Evolutionary conservation across 2,888 invertebrate genomes (phyloP), one percentile per base, ranked within the genome.

Genomic region (Neocrepidodera transversa): DNA sequence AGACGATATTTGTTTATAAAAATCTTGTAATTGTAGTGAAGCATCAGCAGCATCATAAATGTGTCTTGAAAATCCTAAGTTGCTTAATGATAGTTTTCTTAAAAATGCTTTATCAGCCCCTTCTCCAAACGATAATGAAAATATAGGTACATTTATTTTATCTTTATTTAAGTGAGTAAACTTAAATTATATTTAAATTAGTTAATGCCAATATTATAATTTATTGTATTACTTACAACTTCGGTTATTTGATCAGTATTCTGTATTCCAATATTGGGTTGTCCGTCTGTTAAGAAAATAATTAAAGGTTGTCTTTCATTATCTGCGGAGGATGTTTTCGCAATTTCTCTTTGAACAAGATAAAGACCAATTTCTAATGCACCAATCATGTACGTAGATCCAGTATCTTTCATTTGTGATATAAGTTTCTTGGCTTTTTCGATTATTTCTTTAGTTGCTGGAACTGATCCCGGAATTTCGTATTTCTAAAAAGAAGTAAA

Each of bases 31-130:
- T 74, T 89, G 89, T 35, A 85, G 76, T 56, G 84, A 82, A 1
- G 88, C 86, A 74, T 88, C 88, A 0, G 86, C 80, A 18, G 84
- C 86, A 72, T 86, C 87, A 77, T 88, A 88, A 65, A 90, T 88
- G 74, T 86, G 85, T 1, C 87, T 79, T 69, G 86, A 84, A 75
- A 87, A 86, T 1, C 88, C 90, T 7, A 80, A 80, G 76, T 87
- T 88, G 58, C 84, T 81, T 2, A 84, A 78, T 0, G 88, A 84
- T 36, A 90, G 71, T 71, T 84, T 84, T 68, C 85, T 84, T 14
- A 90, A 76, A 75, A 89, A 86, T 16, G 81, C 76, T 68, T 85
- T 83, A 74, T 89, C 86, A 0, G 87, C 87, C 60, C 84, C 85
- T 55, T 82, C 81, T 1, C 89, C 90, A 71, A 90, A 88, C 17